phyloP scores from a whole-genome alignment of 2,113 vertebrate genomes.

The Mixornis gularis region DNA sequence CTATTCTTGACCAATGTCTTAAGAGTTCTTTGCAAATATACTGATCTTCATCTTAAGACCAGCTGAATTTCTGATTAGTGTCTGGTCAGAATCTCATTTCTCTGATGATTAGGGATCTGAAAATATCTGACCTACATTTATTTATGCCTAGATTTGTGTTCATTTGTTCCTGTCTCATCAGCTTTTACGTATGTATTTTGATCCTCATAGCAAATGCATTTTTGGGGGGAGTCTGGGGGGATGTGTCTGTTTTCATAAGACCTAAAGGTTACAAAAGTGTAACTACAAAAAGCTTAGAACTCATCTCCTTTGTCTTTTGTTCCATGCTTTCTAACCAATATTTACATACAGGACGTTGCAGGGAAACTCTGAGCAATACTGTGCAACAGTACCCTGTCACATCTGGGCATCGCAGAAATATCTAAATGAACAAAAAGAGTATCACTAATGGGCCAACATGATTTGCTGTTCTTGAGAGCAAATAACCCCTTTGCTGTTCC shows the following conservation, averaged over 20 bases:
- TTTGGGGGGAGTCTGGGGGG: accelerated
- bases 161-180: not conserved
- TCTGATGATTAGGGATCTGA: not conserved
- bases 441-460: not conserved
- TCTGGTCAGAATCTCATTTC: not conserved
- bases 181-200: not conserved
- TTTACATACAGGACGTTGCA: not conserved
- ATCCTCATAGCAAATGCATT: not conserved
- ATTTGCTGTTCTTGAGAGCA: not conserved
- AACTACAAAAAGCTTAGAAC: not conserved
- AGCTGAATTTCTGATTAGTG: not conserved
- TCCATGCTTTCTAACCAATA: not conserved
- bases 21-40: not conserved
- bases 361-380: not conserved
- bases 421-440: not conserved
- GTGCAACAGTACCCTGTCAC: not conserved
- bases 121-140: not conserved
- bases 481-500: not conserved
- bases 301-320: not conserved
- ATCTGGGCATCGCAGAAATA: not conserved
- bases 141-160: not conserved
- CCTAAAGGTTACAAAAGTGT: not conserved
- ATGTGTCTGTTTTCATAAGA: not conserved
- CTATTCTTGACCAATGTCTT: not conserved
- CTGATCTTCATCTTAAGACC: not conserved